Conservation (phyloP, 2,797 vertebrate genomes). For the Enteromius viviparus region DNA sequence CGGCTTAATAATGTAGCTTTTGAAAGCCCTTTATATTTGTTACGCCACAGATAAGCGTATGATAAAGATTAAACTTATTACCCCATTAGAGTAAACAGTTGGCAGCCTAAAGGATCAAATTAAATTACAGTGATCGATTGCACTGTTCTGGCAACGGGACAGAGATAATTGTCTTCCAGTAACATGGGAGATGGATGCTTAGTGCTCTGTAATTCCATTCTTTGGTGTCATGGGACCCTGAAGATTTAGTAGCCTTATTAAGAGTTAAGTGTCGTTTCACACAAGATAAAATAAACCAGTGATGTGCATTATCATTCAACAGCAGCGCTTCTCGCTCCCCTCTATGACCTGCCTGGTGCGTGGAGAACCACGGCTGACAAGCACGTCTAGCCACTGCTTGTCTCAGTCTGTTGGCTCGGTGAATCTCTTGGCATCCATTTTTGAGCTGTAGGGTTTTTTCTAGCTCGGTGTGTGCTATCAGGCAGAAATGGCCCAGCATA, state of each 20-base stretch:
- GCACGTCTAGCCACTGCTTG: slow-evolving; percentile 28
- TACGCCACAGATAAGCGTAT: slow-evolving; percentile 59
- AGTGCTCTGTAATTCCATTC: slow-evolving; percentile 79
- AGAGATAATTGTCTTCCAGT: slow-evolving; percentile 72
- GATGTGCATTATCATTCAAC: slow-evolving; percentile 65
- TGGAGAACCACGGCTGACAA: slow-evolving; percentile 30
- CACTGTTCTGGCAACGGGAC: slow-evolving; percentile 73
- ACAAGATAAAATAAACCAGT: slow-evolving; percentile 68
- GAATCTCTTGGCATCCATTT: slow-evolving; percentile 65
- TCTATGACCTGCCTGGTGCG: slow-evolving; percentile 25
- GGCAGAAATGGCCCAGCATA: slow-evolving; percentile 63
- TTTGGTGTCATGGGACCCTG: slow-evolving; percentile 71
- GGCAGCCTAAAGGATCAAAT: slow-evolving; percentile 71
- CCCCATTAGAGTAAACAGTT: slow-evolving; percentile 74
- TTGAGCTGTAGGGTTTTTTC: slow-evolving; percentile 43
- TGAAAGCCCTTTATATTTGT: slow-evolving; percentile 67
- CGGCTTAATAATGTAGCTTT: slow-evolving; percentile 78
- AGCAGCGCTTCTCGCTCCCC: slow-evolving; percentile 24
- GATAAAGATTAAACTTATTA: slow-evolving; percentile 72
- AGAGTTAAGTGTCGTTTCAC: slow-evolving; percentile 59
- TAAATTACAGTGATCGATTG: slow-evolving; percentile 75
- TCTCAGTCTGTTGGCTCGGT: slow-evolving; percentile 62
- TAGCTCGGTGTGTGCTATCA: slow-evolving; percentile 63
- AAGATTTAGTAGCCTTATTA: slow-evolving; percentile 78
- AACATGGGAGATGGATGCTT: slow-evolving; percentile 72